Percentiles rank a stretch among this genome's conserved stretches.
Conservation (phyloP, 2,113 vertebrate genomes). For the Sturnus vulgaris region DNA sequence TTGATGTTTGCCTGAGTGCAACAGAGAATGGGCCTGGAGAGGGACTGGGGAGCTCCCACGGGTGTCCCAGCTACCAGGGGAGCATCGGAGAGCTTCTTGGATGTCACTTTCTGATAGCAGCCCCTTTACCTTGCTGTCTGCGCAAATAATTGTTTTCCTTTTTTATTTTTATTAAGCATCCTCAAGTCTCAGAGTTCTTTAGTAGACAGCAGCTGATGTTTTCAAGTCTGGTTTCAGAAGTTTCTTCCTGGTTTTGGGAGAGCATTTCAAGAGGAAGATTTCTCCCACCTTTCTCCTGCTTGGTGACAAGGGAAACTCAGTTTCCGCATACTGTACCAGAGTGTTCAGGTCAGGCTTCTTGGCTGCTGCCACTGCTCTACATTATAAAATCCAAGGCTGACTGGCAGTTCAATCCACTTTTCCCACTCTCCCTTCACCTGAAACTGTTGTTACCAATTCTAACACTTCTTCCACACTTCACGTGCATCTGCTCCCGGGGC, state of each 20-base stretch:
- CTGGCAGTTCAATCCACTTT: background rate
- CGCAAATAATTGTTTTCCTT: background rate
- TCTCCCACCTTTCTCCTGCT: background rate
- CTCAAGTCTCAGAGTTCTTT: background rate
- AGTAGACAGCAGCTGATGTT: background rate
- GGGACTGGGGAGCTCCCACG: accelerated
- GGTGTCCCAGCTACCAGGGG: background rate
- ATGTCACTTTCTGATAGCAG: accelerated
- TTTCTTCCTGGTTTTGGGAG: background rate
- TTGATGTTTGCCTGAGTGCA: background rate
- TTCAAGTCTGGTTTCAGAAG: background rate
- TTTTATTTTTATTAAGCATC: background rate
- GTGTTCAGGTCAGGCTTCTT: background rate
- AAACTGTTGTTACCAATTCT: background rate
- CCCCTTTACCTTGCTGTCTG: background rate
- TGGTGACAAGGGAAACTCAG: background rate
- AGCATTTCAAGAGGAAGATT: background rate
- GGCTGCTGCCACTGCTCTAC: background rate
- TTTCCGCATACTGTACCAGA: background rate
- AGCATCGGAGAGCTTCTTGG: background rate
- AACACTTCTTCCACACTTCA: background rate
- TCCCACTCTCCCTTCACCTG: background rate
- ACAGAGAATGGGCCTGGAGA: background rate
- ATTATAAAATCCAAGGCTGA: background rate
- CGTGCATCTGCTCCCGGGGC: background rate